Evolutionary conservation across 2,888 invertebrate genomes (phyloP).

Genomic region (Sacculina carcini): DNA sequence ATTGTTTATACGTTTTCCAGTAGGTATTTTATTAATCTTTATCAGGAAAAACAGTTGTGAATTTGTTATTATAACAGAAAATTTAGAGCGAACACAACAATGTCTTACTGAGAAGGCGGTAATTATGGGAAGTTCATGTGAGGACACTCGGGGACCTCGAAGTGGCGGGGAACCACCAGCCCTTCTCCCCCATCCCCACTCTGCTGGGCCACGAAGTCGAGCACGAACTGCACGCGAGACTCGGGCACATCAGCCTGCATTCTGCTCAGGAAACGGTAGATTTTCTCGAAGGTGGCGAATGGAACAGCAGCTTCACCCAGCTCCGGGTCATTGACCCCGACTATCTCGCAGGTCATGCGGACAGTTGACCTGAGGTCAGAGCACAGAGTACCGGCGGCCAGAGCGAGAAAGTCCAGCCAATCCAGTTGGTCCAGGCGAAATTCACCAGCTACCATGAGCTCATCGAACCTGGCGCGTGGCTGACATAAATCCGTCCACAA

Average conservation of each 20-base stretch:
- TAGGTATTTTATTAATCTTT: no score
- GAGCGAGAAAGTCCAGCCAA: conserved; percentile 1
- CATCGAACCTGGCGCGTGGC: neutral
- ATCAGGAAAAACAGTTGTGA: no score
- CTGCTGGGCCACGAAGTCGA: neutral
- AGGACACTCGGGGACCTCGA: neutral
- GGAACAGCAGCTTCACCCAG: neutral
- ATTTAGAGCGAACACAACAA: no score
- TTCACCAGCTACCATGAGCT: neutral
- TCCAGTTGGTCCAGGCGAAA: neutral
- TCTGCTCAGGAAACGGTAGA: neutral
- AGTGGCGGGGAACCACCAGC: neutral
- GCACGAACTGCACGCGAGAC: neutral
- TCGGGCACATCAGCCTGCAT: neutral
- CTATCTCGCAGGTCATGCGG: neutral
- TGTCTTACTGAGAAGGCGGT: no score
- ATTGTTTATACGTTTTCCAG: no score
- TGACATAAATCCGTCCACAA: neutral
- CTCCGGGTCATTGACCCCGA: neutral
- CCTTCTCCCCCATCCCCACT: no score
- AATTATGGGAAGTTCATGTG: no score
- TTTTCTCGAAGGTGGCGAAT: neutral
- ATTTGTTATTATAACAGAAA: no score
- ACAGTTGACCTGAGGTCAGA: neutral
- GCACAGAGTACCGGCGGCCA: neutral